phyloP scores from a whole-genome alignment of 2,797 vertebrate genomes.

The Vireo griseus region DNA sequence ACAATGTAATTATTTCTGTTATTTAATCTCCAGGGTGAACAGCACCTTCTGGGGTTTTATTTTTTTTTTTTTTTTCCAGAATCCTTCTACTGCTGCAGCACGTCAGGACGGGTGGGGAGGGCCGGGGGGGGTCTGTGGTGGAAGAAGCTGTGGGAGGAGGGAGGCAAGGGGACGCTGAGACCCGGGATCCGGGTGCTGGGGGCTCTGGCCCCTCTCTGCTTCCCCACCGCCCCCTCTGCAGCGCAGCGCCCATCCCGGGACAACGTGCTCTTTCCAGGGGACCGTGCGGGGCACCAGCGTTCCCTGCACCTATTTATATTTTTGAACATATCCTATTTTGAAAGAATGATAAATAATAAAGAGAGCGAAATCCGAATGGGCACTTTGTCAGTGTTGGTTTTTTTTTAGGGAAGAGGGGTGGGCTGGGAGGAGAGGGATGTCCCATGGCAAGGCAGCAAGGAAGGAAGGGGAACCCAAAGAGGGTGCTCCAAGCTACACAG shows the following conservation, averaged over 20 bases:
- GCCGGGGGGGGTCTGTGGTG: neutral
- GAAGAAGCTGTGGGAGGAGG: neutral
- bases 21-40: conserved; percentile 72
- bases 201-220: neutral
- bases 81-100: neutral
- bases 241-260: neutral
- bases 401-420: neutral
- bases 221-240: neutral
- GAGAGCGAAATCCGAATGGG: conserved; percentile 70
- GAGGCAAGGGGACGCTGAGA: neutral
- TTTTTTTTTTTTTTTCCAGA: conserved; percentile 1
- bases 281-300: conserved; percentile 86
- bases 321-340: conserved; percentile 71
- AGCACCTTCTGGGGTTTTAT: conserved; percentile 46
- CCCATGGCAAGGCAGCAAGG: neutral
- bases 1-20: conserved; percentile 75
- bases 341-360: conserved; percentile 73
- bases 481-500: neutral
- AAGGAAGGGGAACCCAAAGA: neutral
- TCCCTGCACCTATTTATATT: conserved; percentile 81
- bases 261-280: conserved; percentile 54
- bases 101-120: neutral
- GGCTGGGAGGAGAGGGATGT: neutral
- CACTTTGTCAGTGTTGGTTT: neutral
- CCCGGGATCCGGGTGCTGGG: neutral